Evolutionary conservation across 2,888 invertebrate genomes (phyloP).

Genomic region (Bruchidius siliquastri): DNA sequence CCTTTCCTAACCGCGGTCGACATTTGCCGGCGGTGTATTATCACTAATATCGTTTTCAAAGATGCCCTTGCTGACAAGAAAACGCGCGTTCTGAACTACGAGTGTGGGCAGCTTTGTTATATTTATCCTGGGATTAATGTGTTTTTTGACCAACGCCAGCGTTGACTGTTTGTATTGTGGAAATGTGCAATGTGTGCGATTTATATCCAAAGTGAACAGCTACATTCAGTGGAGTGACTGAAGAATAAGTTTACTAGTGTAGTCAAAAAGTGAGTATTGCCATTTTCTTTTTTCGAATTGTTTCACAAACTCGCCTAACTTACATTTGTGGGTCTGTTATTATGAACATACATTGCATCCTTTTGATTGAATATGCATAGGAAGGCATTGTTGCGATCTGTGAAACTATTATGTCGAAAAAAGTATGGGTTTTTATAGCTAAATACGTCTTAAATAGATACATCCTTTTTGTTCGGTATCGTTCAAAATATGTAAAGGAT

Average conservation of each 20-base stretch:
- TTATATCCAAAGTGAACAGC: neutral
- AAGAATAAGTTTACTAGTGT: neutral
- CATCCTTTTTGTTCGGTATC: no score
- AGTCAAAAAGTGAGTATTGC: neutral
- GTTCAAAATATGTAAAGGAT: no score
- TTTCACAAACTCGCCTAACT: neutral
- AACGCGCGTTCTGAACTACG: neutral
- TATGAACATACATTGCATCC: no score
- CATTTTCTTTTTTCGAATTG: no score
- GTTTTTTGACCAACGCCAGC: neutral
- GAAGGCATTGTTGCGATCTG: no score
- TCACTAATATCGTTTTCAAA: neutral
- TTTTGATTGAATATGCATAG: no score
- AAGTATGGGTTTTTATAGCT: no score
- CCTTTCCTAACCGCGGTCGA: neutral
- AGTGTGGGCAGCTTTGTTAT: neutral
- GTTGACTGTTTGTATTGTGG: neutral
- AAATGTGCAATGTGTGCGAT: neutral
- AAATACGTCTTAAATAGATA: no score
- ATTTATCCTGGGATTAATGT: neutral
- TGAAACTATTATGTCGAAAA: no score
- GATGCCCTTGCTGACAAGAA: neutral
- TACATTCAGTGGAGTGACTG: neutral
- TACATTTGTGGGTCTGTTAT: neutral
- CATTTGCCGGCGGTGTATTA: neutral